Percentiles rank a stretch among this genome's conserved stretches.
phyloP scores from a whole-genome alignment of 2,113 vertebrate genomes.

The Hyla sarda region DNA sequence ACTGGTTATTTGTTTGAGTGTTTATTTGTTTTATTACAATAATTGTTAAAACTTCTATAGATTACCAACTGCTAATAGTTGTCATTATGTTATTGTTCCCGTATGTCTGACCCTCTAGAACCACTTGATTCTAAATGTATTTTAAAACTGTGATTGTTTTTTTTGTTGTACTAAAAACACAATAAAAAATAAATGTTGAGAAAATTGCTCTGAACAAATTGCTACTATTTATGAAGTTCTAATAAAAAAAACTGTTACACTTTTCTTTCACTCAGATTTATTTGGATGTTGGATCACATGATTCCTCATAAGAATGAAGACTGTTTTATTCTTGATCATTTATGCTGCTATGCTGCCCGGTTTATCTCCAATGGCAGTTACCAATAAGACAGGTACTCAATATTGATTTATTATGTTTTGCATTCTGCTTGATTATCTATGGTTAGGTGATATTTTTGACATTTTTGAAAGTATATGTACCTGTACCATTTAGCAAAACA shows the following conservation, averaged over 20 bases:
- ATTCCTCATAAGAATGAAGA: constrained; percentile 80
- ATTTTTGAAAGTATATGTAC: too few relatives aligned
- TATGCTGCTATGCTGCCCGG: constrained; percentile 80
- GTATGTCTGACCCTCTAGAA: too few relatives aligned
- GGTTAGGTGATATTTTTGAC: not conserved
- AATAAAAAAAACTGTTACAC: not conserved
- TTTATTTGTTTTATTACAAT: too few relatives aligned
- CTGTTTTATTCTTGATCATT: constrained; percentile 75
- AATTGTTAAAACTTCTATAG: too few relatives aligned
- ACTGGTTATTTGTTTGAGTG: too few relatives aligned
- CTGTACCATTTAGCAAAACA: too few relatives aligned
- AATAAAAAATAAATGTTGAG: not conserved
- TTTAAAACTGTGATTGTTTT: too few relatives aligned
- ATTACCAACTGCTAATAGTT: too few relatives aligned
- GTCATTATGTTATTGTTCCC: too few relatives aligned
- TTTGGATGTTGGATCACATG: constrained; percentile 72
- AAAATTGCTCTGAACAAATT: not conserved
- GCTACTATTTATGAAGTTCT: not conserved
- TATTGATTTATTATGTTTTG: not conserved
- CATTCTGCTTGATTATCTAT: not conserved
- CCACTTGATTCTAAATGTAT: too few relatives aligned
- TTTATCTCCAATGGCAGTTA: constrained; percentile 78
- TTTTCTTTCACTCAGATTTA: constrained; percentile 71
- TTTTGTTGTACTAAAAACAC: too few relatives aligned
- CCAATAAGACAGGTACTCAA: constrained; percentile 84